These are phyloP conservation scores for Platichthys stellatus DNA, from an alignment of 2,113 vertebrate species.

Conservation along the genomic window DNA sequence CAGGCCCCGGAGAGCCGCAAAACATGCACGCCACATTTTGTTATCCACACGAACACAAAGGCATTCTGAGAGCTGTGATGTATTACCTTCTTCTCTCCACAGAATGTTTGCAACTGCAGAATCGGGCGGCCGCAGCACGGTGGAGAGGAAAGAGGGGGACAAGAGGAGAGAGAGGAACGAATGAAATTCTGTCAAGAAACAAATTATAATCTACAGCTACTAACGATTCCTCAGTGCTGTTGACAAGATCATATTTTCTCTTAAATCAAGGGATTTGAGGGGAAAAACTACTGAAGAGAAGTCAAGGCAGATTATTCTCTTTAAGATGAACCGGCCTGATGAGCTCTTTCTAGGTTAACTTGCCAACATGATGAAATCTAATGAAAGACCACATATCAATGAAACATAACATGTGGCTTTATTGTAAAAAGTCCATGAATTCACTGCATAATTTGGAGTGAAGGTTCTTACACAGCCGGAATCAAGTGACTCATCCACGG, in stretches of 20 bases:
- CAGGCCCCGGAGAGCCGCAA: slow-evolving; percentile 7
- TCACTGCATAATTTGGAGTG: neutral
- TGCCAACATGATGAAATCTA: slow-evolving; percentile 31
- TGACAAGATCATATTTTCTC: slow-evolving; percentile 33
- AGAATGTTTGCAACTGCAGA: slow-evolving; percentile 97
- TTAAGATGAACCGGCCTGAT: slow-evolving; percentile 19
- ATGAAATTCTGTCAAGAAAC: slow-evolving; percentile 34
- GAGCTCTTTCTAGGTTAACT: slow-evolving; percentile 20
- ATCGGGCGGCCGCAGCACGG: slow-evolving; percentile 66
- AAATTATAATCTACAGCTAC: slow-evolving; percentile 34
- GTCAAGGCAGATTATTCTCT: slow-evolving; percentile 36
- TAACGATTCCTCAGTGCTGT: slow-evolving; percentile 24
- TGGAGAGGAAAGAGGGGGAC: slow-evolving; percentile 1
- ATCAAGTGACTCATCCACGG: neutral
- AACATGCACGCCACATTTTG: slow-evolving; percentile 9
- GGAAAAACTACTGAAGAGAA: slow-evolving; percentile 15
- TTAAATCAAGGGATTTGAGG: slow-evolving; percentile 10
- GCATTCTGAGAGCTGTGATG: slow-evolving; percentile 30
- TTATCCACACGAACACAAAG: slow-evolving; percentile 38
- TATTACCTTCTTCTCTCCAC: slow-evolving; percentile 98
- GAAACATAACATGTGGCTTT: slow-evolving; percentile 11
- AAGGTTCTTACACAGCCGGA: neutral
- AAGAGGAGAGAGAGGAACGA: slow-evolving; percentile 5
- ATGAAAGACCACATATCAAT: slow-evolving; percentile 34
- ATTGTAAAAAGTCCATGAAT: neutral